Evolutionary conservation across 2,113 vertebrate species (phyloP).

Genomic region (Lichenostomus cassidix): DNA sequence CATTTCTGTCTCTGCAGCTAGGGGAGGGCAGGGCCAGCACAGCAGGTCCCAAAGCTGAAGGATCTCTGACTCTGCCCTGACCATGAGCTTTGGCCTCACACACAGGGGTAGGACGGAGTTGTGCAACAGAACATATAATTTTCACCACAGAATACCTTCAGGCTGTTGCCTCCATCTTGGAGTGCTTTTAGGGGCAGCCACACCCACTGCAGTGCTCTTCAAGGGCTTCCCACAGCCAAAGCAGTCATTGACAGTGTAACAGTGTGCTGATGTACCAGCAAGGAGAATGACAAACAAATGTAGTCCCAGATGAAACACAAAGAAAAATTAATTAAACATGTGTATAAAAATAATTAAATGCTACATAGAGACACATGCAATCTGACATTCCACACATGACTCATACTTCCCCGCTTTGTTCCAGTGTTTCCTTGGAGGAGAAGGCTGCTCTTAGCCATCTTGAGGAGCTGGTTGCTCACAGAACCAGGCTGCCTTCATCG

Average conservation of each 20-base stretch:
- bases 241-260: neutral
- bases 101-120: neutral
- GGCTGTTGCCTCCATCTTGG: neutral
- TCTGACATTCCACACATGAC: neutral
- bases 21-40: neutral
- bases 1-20: neutral
- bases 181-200: neutral
- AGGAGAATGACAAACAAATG: neutral
- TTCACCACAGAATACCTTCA: neutral
- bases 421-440: neutral
- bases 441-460: neutral
- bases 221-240: neutral
- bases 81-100: neutral
- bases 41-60: neutral
- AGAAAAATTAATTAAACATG: slow-evolving; percentile 36
- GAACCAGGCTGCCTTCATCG: neutral
- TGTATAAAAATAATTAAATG: slow-evolving; percentile 9
- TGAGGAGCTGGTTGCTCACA: neutral
- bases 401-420: neutral
- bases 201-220: neutral
- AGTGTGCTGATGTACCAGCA: fast-evolving
- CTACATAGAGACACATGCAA: neutral
- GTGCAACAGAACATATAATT: neutral
- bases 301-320: neutral
- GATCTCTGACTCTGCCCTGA: neutral